Evolutionary conservation across 2,888 invertebrate genomes (phyloP), one percentile per base, ranked within the genome.

Genomic region (Timandra comae): DNA sequence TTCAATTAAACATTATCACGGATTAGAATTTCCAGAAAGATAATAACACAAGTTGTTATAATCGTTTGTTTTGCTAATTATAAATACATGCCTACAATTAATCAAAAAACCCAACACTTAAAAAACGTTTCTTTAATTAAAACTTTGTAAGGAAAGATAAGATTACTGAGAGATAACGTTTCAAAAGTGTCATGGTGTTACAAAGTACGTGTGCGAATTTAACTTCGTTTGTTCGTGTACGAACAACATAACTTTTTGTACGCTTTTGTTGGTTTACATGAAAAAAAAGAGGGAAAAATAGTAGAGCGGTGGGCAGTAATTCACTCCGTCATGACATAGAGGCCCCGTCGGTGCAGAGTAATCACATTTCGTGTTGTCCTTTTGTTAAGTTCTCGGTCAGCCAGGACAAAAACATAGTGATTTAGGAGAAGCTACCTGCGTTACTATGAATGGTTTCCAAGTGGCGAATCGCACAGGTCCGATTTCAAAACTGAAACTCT

Each of bases 351-450:
- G 58, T 59, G 63, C 72, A 71, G 75, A 73, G 71, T 79, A 80
- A 78, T 81, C 71, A 78, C 82, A 73, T 78, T 77, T 72, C 74
- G 61, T 77, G 76, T 68, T 64, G 63, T 73, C 72, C 70, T 66
- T 79, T 79, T 80, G 76, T 76, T 64, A 53, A 50, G 62, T 33
- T 46, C 50, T 61, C 64, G 49, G 60, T 55, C 53, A 61, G 54
- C 50, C 53, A 42, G 50, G 55, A 58, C 56, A 74, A 71, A 16
- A 71, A 71, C 71, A 50, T 54, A 47, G 68, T 71, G 73, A 75
- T 75, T 74, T 73, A 66, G 62, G 50, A 43, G 45, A 49, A 48
- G 52, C 59, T 60, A 56, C 57, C 56, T 58, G 54, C 49, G 43
- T 56, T 56, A 59, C 46, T 52, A 46, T 16, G 16, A 16, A 16